Percentiles rank a stretch among this genome's conserved stretches.
Conservation (phyloP, 2,797 vertebrate species). For the Notolepis coatsorum region DNA sequence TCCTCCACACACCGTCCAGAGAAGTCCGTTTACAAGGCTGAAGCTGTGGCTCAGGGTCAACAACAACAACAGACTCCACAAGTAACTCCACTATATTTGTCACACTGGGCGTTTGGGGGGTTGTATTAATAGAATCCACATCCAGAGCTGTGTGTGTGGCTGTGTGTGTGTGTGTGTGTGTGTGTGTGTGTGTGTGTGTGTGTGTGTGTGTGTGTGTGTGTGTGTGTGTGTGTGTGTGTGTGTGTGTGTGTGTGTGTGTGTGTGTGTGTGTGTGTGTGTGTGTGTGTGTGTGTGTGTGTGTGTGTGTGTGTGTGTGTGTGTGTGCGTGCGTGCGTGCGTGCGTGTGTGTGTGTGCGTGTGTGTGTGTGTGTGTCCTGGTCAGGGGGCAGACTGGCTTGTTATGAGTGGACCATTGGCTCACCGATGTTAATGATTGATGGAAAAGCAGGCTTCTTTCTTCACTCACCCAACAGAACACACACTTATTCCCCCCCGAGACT, state of each 20-base stretch:
- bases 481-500: constrained; percentile 6
- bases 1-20: constrained; percentile 2
- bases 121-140: constrained; percentile 33
- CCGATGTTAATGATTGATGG: constrained; percentile 68
- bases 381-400: constrained; percentile 17
- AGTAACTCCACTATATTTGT: constrained; percentile 33
- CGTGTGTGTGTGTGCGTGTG: background rate
- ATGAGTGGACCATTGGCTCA: constrained; percentile 21
- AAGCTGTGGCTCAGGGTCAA: constrained; percentile 5
- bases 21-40: background rate
- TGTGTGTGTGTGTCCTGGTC: constrained; percentile 13
- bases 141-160: background rate
- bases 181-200: background rate
- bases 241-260: background rate
- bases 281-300: background rate
- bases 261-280: background rate
- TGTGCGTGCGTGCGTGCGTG: constrained; percentile 10
- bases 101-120: constrained; percentile 26
- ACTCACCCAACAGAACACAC: constrained; percentile 38
- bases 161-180: background rate
- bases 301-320: background rate
- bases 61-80: constrained; percentile 19
- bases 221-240: background rate
- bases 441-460: constrained; percentile 35
- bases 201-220: background rate